phyloP scores from a whole-genome alignment of 37 sponge, comb jelly and placozoan genomes.

The Halichondria panicea region DNA sequence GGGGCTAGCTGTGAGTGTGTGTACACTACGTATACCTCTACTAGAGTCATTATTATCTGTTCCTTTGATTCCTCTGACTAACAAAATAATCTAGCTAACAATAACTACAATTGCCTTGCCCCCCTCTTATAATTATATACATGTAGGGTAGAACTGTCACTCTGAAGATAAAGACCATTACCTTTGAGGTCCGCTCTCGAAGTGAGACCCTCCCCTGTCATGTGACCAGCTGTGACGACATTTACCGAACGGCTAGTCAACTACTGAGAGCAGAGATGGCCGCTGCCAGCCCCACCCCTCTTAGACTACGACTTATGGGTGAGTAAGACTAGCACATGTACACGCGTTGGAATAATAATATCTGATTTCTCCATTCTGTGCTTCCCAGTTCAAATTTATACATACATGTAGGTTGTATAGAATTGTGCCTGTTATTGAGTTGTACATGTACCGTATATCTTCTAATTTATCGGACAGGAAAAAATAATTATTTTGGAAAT shows the following conservation, averaged over 20 bases:
- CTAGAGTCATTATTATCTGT: too few species aligned
- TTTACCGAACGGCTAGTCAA: slow-evolving; percentile 53
- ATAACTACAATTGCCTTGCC: too few species aligned
- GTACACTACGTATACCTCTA: too few species aligned
- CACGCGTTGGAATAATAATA: too few species aligned
- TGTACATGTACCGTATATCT: too few species aligned
- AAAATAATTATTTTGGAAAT: too few species aligned
- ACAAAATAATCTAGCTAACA: background rate
- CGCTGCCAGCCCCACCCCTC: slow-evolving; percentile 41
- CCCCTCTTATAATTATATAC: background rate
- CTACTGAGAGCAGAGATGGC: slow-evolving; percentile 67
- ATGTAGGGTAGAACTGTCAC: slow-evolving; percentile 81
- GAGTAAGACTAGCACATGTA: background rate
- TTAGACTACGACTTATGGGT: slow-evolving; percentile 91
- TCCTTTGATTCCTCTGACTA: background rate
- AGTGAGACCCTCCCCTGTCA: slow-evolving; percentile 47
- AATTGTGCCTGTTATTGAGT: too few species aligned
- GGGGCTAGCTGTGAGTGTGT: too few species aligned
- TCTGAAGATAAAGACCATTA: slow-evolving; percentile 79
- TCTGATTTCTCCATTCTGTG: background rate
- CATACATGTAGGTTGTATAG: too few species aligned
- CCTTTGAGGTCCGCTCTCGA: slow-evolving; percentile 71
- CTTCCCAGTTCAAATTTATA: background rate
- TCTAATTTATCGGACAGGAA: too few species aligned
- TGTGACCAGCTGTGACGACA: slow-evolving; percentile 43